These are phyloP conservation scores for Belgica antarctica DNA, from an alignment of 2,888 invertebrate genomes.

Conservation along the genomic window DNA sequence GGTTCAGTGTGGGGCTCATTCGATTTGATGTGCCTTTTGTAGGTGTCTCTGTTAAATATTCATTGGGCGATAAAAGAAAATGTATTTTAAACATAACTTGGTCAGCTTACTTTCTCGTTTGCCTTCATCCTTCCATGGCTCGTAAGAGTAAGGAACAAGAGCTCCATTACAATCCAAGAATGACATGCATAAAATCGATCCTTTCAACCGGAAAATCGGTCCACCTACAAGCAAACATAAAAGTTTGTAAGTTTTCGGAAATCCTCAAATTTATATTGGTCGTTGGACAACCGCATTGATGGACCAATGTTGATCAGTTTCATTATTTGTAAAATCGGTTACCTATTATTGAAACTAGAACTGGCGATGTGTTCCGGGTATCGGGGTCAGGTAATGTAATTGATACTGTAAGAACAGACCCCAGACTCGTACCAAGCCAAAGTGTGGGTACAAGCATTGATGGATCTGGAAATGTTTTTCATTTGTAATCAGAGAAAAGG, in stretches of 20 bases:
- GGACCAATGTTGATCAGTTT: neutral
- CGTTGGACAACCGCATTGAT: neutral
- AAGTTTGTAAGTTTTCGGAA: neutral
- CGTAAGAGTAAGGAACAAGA: conserved; percentile 84
- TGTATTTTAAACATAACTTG: neutral
- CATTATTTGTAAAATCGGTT: conserved; percentile 44
- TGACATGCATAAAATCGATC: conserved; percentile 88
- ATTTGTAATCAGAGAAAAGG: neutral
- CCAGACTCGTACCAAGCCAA: conserved; percentile 97
- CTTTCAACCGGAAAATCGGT: conserved; percentile 93
- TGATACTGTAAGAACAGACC: conserved; percentile 91
- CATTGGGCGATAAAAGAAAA: neutral
- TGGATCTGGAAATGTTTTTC: conserved; percentile 63
- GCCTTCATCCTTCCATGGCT: conserved; percentile 89
- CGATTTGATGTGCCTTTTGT: conserved; percentile 69
- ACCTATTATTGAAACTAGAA: conserved; percentile 86
- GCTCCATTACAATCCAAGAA: conserved; percentile 95
- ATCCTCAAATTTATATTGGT: neutral
- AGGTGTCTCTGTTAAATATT: conserved; percentile 58
- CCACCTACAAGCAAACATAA: conserved; percentile 68
- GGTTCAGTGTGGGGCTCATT: conserved; percentile 72
- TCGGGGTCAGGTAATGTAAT: conserved; percentile 80
- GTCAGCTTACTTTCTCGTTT: conserved; percentile 53
- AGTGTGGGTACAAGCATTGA: conserved; percentile 80
- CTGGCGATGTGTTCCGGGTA: conserved; percentile 77